Base-by-base conservation (phyloP, 2,888 invertebrate genomes). In the Drosophila atripex region DNA sequence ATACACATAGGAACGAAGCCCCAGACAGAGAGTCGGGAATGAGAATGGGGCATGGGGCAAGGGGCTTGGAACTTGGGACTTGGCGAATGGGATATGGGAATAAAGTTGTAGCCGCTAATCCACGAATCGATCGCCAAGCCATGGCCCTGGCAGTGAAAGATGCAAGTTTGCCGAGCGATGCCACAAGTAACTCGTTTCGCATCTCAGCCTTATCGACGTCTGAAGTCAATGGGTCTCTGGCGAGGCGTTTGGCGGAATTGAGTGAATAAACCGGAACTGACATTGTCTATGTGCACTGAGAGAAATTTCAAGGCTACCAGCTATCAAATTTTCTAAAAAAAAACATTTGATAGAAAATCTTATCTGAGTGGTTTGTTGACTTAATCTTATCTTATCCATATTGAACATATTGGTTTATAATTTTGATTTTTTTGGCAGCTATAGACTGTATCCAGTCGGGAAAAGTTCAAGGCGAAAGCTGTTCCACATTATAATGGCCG, bases 71-170 rank as follows among this genome's bases (percentile, higher is more conserved):
- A 4, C 2, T 35, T 35, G 14, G 35, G 35, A 4, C 2, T 35
- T 35, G n/a, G 35, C n/a, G 7, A n/a, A 43, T 28, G 16, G 35
- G 56, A 53, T 45, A 43, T 21, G 68, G 23, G 32, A 80, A 86
- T 86, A 45, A 84, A 82, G 80, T 84, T 86, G 80, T 76, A 78
- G 61, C 79, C 47, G 70, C 64, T 57, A 61, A 70, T 71, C 61
- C 68, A 57, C 68, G 55, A 73, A 72, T 73, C 68, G 66, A 73
- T 65, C 47, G 43, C 46, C 49, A 28, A 32, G 47, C 60, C 60
- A 49, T 64, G 85, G 82, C 82, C 78, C 72, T 82, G 82, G 71
- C 82, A 86, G 71, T 82, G 87, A 76, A 68, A 78, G 69, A 86
- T 70, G 59, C 54, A 43, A 54, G 69, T 21, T 47, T 43, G 32